Evolutionary conservation across 2,113 vertebrate species (phyloP).

Genomic region (Coreoperca whiteheadi): DNA sequence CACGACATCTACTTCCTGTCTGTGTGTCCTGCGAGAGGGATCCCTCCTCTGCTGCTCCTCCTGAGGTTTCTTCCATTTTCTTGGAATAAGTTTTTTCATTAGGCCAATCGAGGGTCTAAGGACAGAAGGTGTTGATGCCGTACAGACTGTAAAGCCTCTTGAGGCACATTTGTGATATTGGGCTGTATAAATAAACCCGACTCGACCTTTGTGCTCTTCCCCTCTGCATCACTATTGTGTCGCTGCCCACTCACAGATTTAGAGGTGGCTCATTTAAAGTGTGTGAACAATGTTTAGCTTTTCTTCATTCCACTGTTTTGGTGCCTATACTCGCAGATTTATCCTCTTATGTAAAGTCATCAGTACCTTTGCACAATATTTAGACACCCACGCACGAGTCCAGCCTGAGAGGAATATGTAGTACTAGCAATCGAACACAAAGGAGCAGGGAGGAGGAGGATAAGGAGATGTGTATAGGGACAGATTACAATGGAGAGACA

Average conservation of each 20-base stretch:
- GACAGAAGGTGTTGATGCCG: too few relatives aligned
- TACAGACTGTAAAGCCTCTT: too few relatives aligned
- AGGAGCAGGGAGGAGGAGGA: slow-evolving; percentile 35
- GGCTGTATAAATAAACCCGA: too few relatives aligned
- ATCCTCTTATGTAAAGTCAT: slow-evolving; percentile 58
- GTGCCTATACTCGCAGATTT: slow-evolving; percentile 57
- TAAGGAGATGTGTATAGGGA: slow-evolving; percentile 14
- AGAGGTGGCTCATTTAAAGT: slow-evolving; percentile 21
- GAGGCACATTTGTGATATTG: too few relatives aligned
- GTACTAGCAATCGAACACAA: slow-evolving; percentile 28
- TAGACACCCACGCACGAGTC: slow-evolving; percentile 27
- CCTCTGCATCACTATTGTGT: background rate
- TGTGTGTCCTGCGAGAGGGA: too few relatives aligned
- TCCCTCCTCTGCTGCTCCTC: too few relatives aligned
- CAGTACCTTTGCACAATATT: slow-evolving; percentile 32
- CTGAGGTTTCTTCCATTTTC: too few relatives aligned
- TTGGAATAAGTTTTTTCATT: too few relatives aligned
- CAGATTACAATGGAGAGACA: slow-evolving; percentile 39
- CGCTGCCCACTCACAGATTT: slow-evolving; percentile 14
- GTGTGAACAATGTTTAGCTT: slow-evolving; percentile 1
- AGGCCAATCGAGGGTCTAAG: too few relatives aligned
- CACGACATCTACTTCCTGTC: too few relatives aligned
- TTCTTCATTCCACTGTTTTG: background rate
- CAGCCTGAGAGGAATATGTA: slow-evolving; percentile 26
- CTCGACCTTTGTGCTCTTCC: background rate